phyloP scores from a whole-genome alignment of 2,113 vertebrate genomes.

The Natator depressus region DNA sequence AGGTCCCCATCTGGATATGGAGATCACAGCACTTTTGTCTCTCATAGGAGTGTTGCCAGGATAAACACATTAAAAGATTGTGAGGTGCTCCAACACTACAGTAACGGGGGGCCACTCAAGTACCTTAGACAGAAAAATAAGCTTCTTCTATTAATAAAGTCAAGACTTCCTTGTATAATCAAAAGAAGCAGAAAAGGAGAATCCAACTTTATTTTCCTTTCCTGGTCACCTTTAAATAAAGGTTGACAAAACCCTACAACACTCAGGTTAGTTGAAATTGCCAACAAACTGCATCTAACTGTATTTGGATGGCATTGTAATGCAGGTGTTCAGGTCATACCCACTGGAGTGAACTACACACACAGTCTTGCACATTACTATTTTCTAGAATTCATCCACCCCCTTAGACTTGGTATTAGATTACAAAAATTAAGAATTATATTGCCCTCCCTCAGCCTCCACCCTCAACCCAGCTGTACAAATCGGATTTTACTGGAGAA shows the following conservation, averaged over 20 bases:
- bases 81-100: background rate
- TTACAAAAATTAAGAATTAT: background rate
- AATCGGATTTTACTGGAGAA: background rate
- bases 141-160: background rate
- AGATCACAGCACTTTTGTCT: background rate
- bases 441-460: background rate
- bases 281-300: background rate
- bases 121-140: background rate
- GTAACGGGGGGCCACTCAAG: background rate
- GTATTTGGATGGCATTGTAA: background rate
- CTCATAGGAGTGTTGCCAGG: background rate
- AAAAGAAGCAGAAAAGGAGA: background rate
- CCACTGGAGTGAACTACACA: background rate
- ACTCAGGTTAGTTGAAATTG: background rate
- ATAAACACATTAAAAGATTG: background rate
- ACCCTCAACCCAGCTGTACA: background rate
- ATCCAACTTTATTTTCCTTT: background rate
- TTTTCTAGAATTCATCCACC: background rate
- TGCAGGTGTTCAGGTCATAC: background rate
- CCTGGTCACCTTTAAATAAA: background rate
- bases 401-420: background rate
- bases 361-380: background rate
- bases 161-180: background rate
- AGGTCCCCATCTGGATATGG: background rate
- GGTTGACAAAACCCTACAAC: background rate